Conservation (phyloP, 2,113 vertebrate genomes). For the Puffinus mauretanicus region DNA sequence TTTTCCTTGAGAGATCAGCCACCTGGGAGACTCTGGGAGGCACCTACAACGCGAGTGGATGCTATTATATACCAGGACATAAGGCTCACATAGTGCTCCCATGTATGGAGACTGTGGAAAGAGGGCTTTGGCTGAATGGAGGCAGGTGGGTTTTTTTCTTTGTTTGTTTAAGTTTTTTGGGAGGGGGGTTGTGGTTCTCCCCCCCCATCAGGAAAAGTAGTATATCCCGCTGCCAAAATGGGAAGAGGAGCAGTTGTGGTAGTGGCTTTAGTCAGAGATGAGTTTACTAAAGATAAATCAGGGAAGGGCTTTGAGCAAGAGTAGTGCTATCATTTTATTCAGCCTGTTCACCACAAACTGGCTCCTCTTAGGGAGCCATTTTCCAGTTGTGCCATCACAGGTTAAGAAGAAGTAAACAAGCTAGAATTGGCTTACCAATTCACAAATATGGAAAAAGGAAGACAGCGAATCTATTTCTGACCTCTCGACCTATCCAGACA, state of each 20-base stretch:
- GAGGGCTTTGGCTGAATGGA: background rate
- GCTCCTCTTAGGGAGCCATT: background rate
- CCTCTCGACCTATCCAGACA: background rate
- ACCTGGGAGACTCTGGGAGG: constrained; percentile 79
- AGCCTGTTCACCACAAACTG: background rate
- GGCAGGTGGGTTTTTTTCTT: background rate
- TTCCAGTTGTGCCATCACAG: background rate
- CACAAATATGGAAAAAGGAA: background rate
- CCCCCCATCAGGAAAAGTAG: background rate
- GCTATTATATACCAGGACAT: background rate
- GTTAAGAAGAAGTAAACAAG: background rate
- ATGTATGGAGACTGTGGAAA: background rate
- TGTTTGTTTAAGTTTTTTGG: background rate
- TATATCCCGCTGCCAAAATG: background rate
- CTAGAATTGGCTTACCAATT: background rate
- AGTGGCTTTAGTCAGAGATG: background rate
- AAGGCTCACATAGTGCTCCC: background rate
- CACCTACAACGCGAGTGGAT: constrained; percentile 29
- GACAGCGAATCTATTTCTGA: background rate
- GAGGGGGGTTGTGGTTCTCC: background rate
- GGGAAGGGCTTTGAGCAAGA: background rate
- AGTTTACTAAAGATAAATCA: background rate
- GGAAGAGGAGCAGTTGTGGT: background rate
- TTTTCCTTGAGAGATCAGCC: constrained; percentile 79
- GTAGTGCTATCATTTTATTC: background rate